Percentiles rank a stretch among this genome's conserved stretches.
Conservation (phyloP, 2,797 vertebrate species). For the Rhodeus uyekii region DNA sequence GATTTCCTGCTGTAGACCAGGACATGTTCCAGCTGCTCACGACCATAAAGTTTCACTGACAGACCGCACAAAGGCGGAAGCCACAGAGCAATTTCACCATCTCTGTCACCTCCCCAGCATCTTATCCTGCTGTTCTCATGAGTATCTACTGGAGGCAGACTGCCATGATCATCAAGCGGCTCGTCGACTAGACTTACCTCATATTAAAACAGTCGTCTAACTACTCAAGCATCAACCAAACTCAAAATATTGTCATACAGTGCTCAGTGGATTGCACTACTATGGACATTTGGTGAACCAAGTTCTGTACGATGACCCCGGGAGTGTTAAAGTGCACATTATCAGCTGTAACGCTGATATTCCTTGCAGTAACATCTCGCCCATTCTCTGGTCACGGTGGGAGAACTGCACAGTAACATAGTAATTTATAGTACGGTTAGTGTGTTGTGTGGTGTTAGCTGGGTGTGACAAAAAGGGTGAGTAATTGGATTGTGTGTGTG, state of each 20-base stretch:
- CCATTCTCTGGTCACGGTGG: slow-evolving; percentile 5
- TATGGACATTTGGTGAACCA: not conserved
- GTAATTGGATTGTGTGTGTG: slow-evolving; percentile 58
- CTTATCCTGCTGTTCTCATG: slow-evolving; percentile 40
- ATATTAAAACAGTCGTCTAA: slow-evolving; percentile 17
- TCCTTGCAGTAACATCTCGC: slow-evolving; percentile 29
- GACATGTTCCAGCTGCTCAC: slow-evolving; percentile 46
- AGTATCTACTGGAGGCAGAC: not conserved
- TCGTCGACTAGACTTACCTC: slow-evolving; percentile 11
- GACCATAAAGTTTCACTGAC: slow-evolving; percentile 48
- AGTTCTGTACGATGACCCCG: not conserved
- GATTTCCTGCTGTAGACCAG: slow-evolving; percentile 40
- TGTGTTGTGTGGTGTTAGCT: slow-evolving; percentile 52
- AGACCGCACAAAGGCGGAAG: slow-evolving; percentile 46
- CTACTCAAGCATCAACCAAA: not conserved
- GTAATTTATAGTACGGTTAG: slow-evolving; percentile 48
- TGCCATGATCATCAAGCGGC: not conserved
- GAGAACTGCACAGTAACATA: slow-evolving; percentile 40
- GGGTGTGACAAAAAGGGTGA: slow-evolving; percentile 53
- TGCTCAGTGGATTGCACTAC: not conserved
- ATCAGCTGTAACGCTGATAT: slow-evolving; percentile 20
- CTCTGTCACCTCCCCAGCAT: slow-evolving; percentile 43
- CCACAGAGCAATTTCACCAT: slow-evolving; percentile 35
- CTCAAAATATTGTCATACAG: not conserved
- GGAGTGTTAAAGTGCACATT: slow-evolving; percentile 6